phyloP scores from a whole-genome alignment of 2,888 invertebrate species.

The Cryptophagus acutangulus region DNA sequence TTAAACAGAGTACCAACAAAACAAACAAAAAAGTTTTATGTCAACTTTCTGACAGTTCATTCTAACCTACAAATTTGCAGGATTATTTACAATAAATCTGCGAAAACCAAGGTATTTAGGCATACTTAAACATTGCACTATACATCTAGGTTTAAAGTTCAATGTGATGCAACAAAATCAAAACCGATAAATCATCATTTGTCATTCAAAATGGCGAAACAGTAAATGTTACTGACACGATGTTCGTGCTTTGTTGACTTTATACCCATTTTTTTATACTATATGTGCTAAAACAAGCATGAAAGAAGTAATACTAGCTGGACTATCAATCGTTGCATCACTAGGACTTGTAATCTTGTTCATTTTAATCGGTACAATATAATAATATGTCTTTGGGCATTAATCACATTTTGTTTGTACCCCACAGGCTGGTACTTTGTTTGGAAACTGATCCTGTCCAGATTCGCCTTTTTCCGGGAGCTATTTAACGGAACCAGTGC shows the following conservation, averaged over 20 bases:
- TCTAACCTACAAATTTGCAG: too few relatives aligned
- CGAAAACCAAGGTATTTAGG: too few relatives aligned
- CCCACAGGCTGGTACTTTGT: constrained; percentile 85
- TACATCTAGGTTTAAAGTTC: constrained; percentile 16
- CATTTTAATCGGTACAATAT: constrained; percentile 54
- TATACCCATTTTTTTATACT: too few relatives aligned
- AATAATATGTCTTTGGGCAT: constrained; percentile 8
- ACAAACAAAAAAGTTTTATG: constrained; percentile 7
- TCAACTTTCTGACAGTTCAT: constrained; percentile 8
- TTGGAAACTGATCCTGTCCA: constrained; percentile 84
- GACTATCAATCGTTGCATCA: constrained; percentile 54
- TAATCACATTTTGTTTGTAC: constrained; percentile 32
- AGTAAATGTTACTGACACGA: too few relatives aligned
- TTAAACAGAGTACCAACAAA: too few relatives aligned
- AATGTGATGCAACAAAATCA: background rate
- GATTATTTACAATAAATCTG: too few relatives aligned
- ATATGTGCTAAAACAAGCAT: too few relatives aligned
- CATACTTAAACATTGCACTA: too few relatives aligned
- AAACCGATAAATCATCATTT: constrained; percentile 3
- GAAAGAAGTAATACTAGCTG: constrained; percentile 50
- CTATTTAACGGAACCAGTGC: constrained; percentile 71
- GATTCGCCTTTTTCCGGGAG: constrained; percentile 83
- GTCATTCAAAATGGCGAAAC: constrained; percentile 11
- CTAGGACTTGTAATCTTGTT: constrained; percentile 54
- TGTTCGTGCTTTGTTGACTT: too few relatives aligned